Evolutionary conservation across 2,113 vertebrate genomes (phyloP).

Genomic region (human): DNA sequence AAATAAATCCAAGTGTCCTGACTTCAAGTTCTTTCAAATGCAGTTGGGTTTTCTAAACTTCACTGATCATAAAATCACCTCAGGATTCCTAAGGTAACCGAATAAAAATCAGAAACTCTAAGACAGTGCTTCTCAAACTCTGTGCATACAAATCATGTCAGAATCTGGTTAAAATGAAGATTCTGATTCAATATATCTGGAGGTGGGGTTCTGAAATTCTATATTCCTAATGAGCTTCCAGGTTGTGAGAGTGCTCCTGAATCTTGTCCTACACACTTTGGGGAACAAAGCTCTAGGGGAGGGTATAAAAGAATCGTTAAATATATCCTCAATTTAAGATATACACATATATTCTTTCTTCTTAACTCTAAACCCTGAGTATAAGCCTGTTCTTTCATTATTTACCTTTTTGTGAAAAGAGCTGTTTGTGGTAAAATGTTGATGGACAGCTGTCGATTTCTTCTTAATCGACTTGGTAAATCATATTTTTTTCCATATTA

Average conservation of each 20-base stretch:
- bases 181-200: neutral
- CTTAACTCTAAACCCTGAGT: neutral
- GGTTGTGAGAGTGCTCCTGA: neutral
- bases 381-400: neutral
- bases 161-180: neutral
- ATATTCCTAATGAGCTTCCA: neutral
- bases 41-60: neutral
- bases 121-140: neutral
- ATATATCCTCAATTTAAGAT: neutral
- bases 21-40: neutral
- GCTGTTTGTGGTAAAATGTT: neutral
- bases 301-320: neutral
- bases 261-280: neutral
- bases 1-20: neutral
- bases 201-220: neutral
- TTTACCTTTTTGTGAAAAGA: conserved; percentile 8
- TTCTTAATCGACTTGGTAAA: neutral
- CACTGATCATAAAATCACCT: neutral
- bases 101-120: neutral
- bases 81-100: neutral
- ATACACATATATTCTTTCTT: neutral
- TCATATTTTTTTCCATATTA: neutral
- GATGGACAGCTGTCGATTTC: neutral
- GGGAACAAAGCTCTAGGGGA: neutral
- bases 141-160: neutral